Evolutionary conservation across 2,888 invertebrate species (phyloP), one percentile per base, ranked within the genome.

Genomic region (Anoplius nigerrimus): DNA sequence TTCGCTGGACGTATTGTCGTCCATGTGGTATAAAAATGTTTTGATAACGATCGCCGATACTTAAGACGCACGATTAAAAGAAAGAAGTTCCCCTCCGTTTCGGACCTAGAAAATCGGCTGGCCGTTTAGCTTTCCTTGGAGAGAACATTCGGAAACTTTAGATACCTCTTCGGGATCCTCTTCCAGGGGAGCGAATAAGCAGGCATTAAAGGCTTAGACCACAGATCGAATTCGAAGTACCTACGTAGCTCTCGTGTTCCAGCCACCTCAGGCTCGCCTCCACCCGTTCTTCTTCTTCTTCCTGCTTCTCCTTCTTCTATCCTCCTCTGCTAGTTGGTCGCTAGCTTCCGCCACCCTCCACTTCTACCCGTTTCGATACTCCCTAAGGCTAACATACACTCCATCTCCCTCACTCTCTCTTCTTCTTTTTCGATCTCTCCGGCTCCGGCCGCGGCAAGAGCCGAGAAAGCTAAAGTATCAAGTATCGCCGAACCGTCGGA

Each of bases 131-230:
- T 78, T 78, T 63, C 72, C 74, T 72, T 62, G 62, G 64, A 61
- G 78, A n/a, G 78, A 78, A 76, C 80, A 77, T 82, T 82, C 79
- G 79, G 73, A 78, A 82, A 82, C 79, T 82, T 82, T 82, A 80
- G 82, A 82, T 82, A 82, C 81, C 76, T 76, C 78, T 78, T 63
- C 72, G 78, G 72, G 78, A 79, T 78, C 78, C 75, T 80, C 75
- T 80, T 80, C 75, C 74, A 69, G 76, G 68, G 74, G 79, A 75
- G 76, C 78, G 82, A 84, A 82, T 84, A 84, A 84, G 84, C 82
- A 81, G 83, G 84, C 80, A 83, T 84, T 84, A 83, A 82, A 76
- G 82, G 82, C 82, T 82, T 80, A 82, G 79, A 77, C 78, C 72
- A 70, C 78, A 80, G 79, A 79, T 79, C 79, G 79, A 79, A 79